These are phyloP conservation scores for Clamator glandarius DNA, from an alignment of 2,797 vertebrate species.

Conservation along the genomic window DNA sequence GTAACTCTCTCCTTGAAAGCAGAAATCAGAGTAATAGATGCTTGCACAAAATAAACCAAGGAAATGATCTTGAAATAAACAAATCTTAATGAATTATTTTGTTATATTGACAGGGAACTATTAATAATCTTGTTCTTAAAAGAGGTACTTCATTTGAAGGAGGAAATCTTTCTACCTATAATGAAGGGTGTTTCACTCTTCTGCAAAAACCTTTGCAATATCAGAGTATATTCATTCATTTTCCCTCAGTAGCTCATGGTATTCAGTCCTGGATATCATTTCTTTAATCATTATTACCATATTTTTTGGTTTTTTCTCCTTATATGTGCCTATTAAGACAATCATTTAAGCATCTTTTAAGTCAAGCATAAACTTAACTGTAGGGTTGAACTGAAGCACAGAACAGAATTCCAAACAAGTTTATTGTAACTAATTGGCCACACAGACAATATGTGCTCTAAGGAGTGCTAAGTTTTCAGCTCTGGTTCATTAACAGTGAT, in stretches of 20 bases:
- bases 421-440: not conserved
- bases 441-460: not conserved
- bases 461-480: not conserved
- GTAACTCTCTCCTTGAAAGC: not conserved
- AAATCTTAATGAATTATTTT: not conserved
- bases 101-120: conserved; percentile 2
- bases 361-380: not conserved
- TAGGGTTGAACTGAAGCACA: not conserved
- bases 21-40: not conserved
- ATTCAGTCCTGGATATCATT: not conserved
- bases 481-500: not conserved
- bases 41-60: not conserved
- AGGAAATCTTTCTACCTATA: not conserved
- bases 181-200: not conserved
- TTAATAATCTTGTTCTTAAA: conserved; percentile 1
- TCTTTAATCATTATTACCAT: not conserved
- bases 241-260: not conserved
- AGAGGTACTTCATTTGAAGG: not conserved
- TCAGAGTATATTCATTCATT: not conserved
- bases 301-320: not conserved
- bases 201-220: not conserved
- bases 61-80: not conserved
- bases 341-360: not conserved
- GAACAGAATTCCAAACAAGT: not conserved
- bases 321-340: not conserved